Evolutionary conservation across 2,797 vertebrate species (phyloP).

Genomic region (Oreonectes daqikongensis): DNA sequence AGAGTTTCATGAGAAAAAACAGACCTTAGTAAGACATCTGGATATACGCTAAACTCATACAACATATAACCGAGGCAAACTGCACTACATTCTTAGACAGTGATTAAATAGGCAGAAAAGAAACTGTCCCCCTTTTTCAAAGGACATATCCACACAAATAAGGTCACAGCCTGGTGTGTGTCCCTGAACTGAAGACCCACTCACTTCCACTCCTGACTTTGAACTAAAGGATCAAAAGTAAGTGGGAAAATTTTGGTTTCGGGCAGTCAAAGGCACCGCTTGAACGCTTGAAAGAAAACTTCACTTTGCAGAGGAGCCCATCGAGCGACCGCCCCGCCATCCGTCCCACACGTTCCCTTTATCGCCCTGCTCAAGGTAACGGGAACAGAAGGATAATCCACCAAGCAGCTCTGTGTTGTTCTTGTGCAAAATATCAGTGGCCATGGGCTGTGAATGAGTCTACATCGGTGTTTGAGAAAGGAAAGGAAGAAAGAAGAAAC

Average conservation of each 20-base stretch:
- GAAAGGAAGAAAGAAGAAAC: constrained; percentile 79
- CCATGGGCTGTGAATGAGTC: constrained; percentile 94
- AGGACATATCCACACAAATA: constrained; percentile 76
- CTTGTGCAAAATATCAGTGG: constrained; percentile 95
- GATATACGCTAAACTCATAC: constrained; percentile 19
- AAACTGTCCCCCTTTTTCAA: constrained; percentile 78
- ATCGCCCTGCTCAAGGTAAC: constrained; percentile 78
- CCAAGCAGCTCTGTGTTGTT: constrained; percentile 92
- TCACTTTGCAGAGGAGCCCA: constrained; percentile 76
- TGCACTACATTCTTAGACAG: constrained; percentile 65
- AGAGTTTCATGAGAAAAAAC: constrained; percentile 2
- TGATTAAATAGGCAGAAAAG: constrained; percentile 72
- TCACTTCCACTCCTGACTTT: constrained; percentile 69
- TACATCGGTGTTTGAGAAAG: constrained; percentile 92
- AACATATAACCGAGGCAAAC: constrained; percentile 49
- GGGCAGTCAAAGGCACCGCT: constrained; percentile 74
- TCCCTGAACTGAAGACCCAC: constrained; percentile 61
- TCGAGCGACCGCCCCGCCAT: constrained; percentile 72
- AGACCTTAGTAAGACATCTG: constrained; percentile 24
- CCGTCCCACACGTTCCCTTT: constrained; percentile 63
- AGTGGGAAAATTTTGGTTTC: constrained; percentile 78
- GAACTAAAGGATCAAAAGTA: constrained; percentile 82
- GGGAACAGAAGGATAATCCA: constrained; percentile 77
- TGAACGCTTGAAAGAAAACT: constrained; percentile 78
- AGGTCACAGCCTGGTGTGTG: constrained; percentile 81